Percentiles rank a stretch among this genome's conserved stretches.
These are phyloP conservation scores for Pionites leucogaster DNA, from an alignment of 2,113 vertebrate species.

Conservation along the genomic window DNA sequence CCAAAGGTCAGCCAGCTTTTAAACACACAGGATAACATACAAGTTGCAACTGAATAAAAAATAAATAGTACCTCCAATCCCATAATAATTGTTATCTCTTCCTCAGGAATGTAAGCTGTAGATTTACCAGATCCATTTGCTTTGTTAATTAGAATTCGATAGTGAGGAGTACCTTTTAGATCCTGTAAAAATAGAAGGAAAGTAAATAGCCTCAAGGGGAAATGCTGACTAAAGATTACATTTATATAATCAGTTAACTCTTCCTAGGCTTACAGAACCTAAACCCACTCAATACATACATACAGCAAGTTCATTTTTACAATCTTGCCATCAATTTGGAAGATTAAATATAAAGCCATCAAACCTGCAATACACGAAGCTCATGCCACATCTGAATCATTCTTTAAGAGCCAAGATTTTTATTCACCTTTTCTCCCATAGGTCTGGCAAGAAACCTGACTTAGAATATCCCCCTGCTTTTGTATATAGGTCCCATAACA, in stretches of 20 bases:
- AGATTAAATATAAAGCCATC: neutral
- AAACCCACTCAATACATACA: neutral
- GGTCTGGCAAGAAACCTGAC: neutral
- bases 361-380: neutral
- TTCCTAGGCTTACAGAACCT: neutral
- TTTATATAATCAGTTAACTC: neutral
- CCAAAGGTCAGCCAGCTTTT: neutral
- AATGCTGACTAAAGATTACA: neutral
- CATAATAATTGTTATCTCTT: conserved; percentile 24
- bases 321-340: neutral
- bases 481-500: neutral
- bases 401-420: neutral
- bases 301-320: neutral
- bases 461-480: neutral
- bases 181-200: conserved; percentile 42
- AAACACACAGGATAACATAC: neutral
- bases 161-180: conserved; percentile 39
- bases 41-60: conserved; percentile 17
- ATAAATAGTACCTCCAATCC: conserved; percentile 43
- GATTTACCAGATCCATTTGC: conserved; percentile 21
- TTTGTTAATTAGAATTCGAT: conserved; percentile 51
- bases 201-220: neutral
- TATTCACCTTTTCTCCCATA: neutral
- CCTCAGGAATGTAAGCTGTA: conserved; percentile 33
- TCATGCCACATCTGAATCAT: neutral